These are phyloP conservation scores for Pyxicephalus adspersus DNA, from an alignment of 2,113 vertebrate genomes.

Conservation along the genomic window DNA sequence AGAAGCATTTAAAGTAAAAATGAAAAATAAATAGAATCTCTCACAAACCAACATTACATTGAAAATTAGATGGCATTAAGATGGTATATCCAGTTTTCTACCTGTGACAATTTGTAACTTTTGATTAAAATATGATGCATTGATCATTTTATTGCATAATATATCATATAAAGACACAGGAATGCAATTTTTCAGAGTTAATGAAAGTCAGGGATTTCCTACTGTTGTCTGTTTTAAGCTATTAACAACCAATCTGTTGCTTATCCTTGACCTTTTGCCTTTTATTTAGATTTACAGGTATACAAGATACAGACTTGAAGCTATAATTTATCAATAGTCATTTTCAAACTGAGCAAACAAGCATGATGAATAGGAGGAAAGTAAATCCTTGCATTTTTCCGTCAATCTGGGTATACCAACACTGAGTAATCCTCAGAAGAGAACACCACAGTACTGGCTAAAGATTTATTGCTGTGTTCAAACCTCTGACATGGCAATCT, in stretches of 20 bases:
- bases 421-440: slow-evolving; percentile 30
- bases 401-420: slow-evolving; percentile 1
- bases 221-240: neutral
- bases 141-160: too few relatives aligned
- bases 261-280: slow-evolving; percentile 15
- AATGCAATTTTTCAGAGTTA: neutral
- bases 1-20: too few relatives aligned
- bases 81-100: too few relatives aligned
- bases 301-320: slow-evolving; percentile 3
- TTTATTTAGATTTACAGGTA: slow-evolving; percentile 7
- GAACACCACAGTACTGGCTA: neutral
- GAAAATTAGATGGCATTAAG: too few relatives aligned
- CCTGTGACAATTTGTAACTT: too few relatives aligned
- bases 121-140: too few relatives aligned
- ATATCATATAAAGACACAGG: too few relatives aligned
- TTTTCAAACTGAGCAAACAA: neutral
- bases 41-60: too few relatives aligned
- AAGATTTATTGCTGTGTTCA: slow-evolving; percentile 8
- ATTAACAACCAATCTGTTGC: neutral
- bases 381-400: slow-evolving; percentile 22
- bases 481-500: neutral
- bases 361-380: slow-evolving; percentile 3
- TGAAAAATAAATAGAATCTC: too few relatives aligned
- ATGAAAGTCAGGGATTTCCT: neutral
- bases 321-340: neutral